Percentiles rank a stretch among this genome's conserved stretches.
phyloP scores from a whole-genome alignment of 2,888 invertebrate genomes.

The Drosophila recens region DNA sequence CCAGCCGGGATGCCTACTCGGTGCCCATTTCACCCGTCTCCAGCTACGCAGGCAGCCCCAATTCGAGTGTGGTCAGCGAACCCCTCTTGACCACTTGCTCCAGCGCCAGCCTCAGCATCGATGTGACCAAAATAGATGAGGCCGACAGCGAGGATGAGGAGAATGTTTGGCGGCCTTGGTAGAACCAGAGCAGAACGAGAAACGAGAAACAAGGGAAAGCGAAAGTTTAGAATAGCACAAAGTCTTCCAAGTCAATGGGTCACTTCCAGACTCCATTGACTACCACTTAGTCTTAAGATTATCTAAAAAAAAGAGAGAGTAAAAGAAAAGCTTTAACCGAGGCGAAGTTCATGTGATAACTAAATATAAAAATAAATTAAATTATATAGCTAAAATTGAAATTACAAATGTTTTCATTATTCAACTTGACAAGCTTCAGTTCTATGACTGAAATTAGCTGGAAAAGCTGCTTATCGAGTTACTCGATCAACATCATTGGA shows the following conservation, averaged over 20 bases:
- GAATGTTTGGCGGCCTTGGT: constrained; percentile 85
- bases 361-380: constrained; percentile 60
- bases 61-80: constrained; percentile 76
- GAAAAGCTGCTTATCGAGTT: constrained; percentile 17
- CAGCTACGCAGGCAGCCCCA: constrained; percentile 83
- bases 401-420: constrained; percentile 23
- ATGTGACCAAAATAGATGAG: constrained; percentile 69
- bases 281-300: constrained; percentile 53
- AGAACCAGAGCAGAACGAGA: constrained; percentile 20
- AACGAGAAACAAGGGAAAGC: constrained; percentile 3
- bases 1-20: constrained; percentile 77
- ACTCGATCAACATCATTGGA: not conserved
- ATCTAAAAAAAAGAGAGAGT: constrained; percentile 10
- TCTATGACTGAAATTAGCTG: constrained; percentile 1
- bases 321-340: constrained; percentile 64
- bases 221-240: constrained; percentile 40
- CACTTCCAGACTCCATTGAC: constrained; percentile 33
- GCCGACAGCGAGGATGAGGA: constrained; percentile 71
- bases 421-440: constrained; percentile 4
- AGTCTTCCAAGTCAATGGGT: constrained; percentile 65
- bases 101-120: constrained; percentile 62
- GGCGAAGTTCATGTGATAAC: constrained; percentile 75
- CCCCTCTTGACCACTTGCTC: constrained; percentile 76
- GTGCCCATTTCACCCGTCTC: constrained; percentile 84
- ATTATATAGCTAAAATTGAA: constrained; percentile 65